Base-by-base conservation (phyloP, 2,888 invertebrate genomes). In the Entomobrya proxima region DNA sequence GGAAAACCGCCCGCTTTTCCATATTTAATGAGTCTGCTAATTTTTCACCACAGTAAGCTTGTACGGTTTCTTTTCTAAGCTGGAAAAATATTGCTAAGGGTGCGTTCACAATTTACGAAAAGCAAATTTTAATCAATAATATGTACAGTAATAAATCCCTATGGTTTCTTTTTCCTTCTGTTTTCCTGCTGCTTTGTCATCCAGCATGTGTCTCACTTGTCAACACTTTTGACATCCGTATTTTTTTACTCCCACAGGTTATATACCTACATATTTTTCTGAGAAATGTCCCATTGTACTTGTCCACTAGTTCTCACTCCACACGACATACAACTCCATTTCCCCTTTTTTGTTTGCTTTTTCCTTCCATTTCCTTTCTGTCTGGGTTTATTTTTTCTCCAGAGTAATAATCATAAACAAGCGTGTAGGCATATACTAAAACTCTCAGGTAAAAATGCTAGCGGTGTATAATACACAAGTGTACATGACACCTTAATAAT, bases 21-120 rank as follows among this genome's bases (percentile, higher is more conserved):
- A 88, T 88, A 86, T 88, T 88, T 88, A 88, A 88, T 84, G 86
- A 78, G 44, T 79, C 84, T 27, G 83, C 86, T 86, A 88, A 84
- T 88, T 88, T 84, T 77, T 69, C 81, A 83, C 76, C 83, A 83
- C 83, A 83, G 52, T 83, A 52, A 11, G 24, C 18, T 30, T 83
- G 76, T 76, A 76, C 76, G 76, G 76, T 67, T 52, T 35, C 44
- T 18, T 24, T 5, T 15, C 18, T 18, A 37, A n/a, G 37, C 37
- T 9, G 7, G 21, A 9, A 37, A 21, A 35, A 35, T 35, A 35
- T 37, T 67, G 27, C 18, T 35, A 2, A 3, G 32, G 30, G 61
- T 18, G 15, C 32, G 15, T 61, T 32, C 61, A 27, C 15, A 32
- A n/a, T n/a, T n/a, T n/a, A n/a, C n/a, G n/a, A n/a, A n/a, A n/a